These are phyloP conservation scores for Microcaecilia unicolor DNA, from an alignment of 2,797 vertebrate species.

Conservation along the genomic window DNA sequence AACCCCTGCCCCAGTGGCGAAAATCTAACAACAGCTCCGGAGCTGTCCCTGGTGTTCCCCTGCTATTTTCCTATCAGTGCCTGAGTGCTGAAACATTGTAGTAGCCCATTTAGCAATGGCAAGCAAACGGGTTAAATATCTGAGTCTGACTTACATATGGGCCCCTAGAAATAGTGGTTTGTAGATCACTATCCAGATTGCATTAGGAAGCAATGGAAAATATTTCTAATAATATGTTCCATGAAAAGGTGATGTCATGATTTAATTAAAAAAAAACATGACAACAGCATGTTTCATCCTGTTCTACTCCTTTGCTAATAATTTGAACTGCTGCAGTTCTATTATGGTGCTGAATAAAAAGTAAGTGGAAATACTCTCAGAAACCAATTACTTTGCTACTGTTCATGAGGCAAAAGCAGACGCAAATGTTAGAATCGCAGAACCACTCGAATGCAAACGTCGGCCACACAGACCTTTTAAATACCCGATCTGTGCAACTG, in stretches of 20 bases:
- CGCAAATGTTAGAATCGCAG: neutral
- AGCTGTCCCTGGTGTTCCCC: no score
- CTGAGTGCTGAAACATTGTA: constrained; percentile 14
- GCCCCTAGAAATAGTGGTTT: constrained; percentile 9
- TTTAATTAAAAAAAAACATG: neutral
- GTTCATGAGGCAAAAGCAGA: constrained; percentile 11
- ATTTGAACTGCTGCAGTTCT: neutral
- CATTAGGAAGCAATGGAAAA: constrained; percentile 2
- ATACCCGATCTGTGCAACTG: constrained; percentile 5
- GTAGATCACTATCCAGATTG: constrained; percentile 14
- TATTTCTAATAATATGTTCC: neutral
- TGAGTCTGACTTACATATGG: constrained; percentile 14
- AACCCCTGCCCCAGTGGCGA: no score
- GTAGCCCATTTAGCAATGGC: constrained; percentile 22
- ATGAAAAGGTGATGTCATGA: neutral
- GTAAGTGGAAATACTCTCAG: neutral
- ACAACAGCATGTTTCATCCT: neutral
- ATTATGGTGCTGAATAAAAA: constrained; percentile 17
- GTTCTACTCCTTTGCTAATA: neutral
- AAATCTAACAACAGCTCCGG: no score
- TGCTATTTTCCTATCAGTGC: no score
- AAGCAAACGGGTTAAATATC: constrained; percentile 1
- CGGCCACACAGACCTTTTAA: constrained; percentile 4
- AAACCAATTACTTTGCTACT: constrained; percentile 12
- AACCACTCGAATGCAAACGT: neutral